These are phyloP conservation scores for Drosophila birchii DNA, from an alignment of 2,888 invertebrate species.

Conservation along the genomic window DNA sequence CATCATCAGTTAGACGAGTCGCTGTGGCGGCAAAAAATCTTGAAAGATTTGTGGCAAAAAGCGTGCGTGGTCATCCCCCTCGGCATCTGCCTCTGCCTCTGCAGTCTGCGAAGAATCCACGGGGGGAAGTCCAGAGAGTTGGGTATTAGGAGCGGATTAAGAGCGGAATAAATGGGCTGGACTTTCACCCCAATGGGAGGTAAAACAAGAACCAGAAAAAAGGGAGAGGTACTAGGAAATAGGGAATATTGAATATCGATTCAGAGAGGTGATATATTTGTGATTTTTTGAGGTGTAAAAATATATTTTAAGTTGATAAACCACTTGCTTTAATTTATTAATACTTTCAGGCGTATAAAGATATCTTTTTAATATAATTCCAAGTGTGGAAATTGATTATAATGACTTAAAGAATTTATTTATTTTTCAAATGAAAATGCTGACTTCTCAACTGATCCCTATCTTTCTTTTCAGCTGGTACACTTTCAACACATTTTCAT, in stretches of 20 bases:
- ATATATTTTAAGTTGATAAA: neutral
- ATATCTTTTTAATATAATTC: neutral
- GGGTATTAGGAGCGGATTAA: constrained; percentile 60
- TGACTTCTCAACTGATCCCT: constrained; percentile 1
- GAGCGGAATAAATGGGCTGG: constrained; percentile 41
- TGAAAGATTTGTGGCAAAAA: constrained; percentile 75
- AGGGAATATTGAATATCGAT: constrained; percentile 1
- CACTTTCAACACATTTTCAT: constrained; percentile 26
- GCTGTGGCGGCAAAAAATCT: constrained; percentile 59
- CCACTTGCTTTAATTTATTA: neutral
- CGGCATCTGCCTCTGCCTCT: constrained; percentile 2
- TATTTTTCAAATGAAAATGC: neutral
- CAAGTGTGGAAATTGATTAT: neutral
- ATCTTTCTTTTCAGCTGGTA: constrained; percentile 3
- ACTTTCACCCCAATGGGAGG: constrained; percentile 44
- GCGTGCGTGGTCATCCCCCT: constrained; percentile 67
- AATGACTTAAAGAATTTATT: neutral
- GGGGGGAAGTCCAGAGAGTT: constrained; percentile 41
- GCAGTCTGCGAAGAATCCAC: constrained; percentile 29
- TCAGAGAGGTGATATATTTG: neutral
- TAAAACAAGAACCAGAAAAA: neutral
- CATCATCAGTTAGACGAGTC: constrained; percentile 81
- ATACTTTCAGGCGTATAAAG: neutral
- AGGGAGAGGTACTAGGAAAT: neutral
- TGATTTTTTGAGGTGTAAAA: neutral